These are phyloP conservation scores for Pungitius pungitius DNA, from an alignment of 2,113 vertebrate species.

Conservation along the genomic window DNA sequence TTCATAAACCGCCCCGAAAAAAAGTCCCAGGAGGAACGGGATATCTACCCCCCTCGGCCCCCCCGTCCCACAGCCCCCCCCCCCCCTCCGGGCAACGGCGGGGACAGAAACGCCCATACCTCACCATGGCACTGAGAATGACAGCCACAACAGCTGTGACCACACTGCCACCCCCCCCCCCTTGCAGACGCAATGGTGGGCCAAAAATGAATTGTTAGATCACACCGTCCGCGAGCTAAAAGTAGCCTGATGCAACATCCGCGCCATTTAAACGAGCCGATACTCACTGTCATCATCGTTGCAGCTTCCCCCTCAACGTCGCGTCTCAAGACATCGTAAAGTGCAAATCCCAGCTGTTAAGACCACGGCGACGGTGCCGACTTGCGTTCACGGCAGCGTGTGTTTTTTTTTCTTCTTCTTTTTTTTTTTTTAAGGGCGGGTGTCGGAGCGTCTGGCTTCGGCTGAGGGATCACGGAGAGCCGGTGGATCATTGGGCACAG, in stretches of 20 bases:
- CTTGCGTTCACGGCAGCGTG: constrained; percentile 36
- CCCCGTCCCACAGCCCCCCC: too few species aligned
- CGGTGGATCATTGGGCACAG: constrained; percentile 64
- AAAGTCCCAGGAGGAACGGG: constrained; percentile 74
- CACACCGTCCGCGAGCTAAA: constrained; percentile 18
- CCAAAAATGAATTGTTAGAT: not conserved
- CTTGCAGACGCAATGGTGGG: constrained; percentile 10
- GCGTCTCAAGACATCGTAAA: constrained; percentile 83
- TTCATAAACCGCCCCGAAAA: constrained; percentile 47
- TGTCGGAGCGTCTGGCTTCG: constrained; percentile 41
- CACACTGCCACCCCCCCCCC: constrained; percentile 24
- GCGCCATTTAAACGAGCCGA: constrained; percentile 24
- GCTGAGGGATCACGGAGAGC: constrained; percentile 65
- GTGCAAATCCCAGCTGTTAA: constrained; percentile 61
- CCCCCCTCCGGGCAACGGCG: constrained; percentile 58
- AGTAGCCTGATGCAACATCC: constrained; percentile 40
- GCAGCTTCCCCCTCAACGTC: constrained; percentile 38
- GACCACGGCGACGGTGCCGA: constrained; percentile 46
- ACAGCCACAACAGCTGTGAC: constrained; percentile 42
- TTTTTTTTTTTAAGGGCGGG: constrained; percentile 66
- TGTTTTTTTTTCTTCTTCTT: too few species aligned
- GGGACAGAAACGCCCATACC: constrained; percentile 68
- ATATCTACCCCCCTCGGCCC: constrained; percentile 32
- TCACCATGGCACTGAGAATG: constrained; percentile 23
- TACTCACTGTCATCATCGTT: constrained; percentile 84